Conservation (phyloP, 2,113 vertebrate species). For the Formicarius rufipectus region DNA sequence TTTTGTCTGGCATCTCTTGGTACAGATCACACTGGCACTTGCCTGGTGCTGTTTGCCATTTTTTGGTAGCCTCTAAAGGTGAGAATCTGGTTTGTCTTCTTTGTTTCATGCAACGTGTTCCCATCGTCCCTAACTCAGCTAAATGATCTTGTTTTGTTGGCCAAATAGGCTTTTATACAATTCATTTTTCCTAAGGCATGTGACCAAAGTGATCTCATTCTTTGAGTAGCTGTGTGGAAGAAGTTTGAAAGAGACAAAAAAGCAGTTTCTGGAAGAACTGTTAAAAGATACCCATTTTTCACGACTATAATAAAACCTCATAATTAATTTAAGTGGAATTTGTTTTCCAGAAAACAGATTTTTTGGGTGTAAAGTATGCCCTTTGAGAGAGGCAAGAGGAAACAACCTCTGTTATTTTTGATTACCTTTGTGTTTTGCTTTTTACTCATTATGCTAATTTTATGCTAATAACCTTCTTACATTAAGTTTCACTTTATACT, state of each 20-base stretch:
- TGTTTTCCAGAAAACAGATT: slow-evolving; percentile 34
- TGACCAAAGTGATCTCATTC: background rate
- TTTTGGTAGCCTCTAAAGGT: background rate
- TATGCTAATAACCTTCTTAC: slow-evolving; percentile 60
- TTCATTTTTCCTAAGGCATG: background rate
- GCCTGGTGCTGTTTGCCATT: background rate
- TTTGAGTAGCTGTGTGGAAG: background rate
- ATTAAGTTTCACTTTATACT: slow-evolving; percentile 67
- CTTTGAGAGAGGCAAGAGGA: slow-evolving; percentile 43
- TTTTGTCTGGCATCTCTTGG: background rate
- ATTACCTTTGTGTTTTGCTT: slow-evolving; percentile 70
- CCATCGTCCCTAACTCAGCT: background rate
- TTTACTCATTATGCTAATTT: slow-evolving; percentile 64
- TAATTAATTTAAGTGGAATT: slow-evolving; percentile 64
- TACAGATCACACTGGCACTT: background rate
- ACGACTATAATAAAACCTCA: slow-evolving; percentile 7
- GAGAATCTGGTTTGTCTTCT: background rate
- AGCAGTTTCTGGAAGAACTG: slow-evolving; percentile 7
- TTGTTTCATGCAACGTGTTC: background rate
- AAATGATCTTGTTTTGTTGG: background rate
- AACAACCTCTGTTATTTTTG: slow-evolving; percentile 65
- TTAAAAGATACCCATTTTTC: background rate
- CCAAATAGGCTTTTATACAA: background rate
- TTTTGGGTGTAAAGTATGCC: slow-evolving; percentile 27
- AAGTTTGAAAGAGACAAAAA: slow-evolving; percentile 2